A percentile compares a stretch with the other conserved stretches of the same genome.
phyloP scores from a whole-genome alignment of 1,140 invertebrate species.

The Carposina sasakii region DNA sequence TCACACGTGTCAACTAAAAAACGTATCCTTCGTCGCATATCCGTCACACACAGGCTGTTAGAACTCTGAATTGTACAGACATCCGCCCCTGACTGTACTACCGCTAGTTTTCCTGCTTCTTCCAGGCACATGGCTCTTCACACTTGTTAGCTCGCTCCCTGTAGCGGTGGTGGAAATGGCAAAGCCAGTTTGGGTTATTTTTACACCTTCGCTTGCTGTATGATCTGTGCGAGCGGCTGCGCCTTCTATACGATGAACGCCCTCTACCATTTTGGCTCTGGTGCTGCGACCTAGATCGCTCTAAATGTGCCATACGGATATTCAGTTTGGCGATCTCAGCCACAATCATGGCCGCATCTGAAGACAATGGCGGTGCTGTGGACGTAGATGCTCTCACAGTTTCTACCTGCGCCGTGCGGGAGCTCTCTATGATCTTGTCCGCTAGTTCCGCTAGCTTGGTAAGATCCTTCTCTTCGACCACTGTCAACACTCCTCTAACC shows the following conservation, averaged over 20 bases:
- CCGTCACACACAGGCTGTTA: background rate
- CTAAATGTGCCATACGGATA: too few relatives aligned
- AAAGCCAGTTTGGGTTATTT: background rate
- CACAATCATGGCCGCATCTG: background rate
- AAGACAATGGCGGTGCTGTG: background rate
- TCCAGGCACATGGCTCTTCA: background rate
- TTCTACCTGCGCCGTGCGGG: background rate
- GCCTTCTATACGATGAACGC: background rate
- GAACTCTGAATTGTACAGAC: background rate
- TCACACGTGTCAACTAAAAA: background rate
- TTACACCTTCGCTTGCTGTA: too few relatives aligned
- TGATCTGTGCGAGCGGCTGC: too few relatives aligned
- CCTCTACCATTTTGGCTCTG: background rate
- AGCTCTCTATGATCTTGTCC: background rate
- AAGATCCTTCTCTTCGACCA: background rate
- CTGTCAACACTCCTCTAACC: background rate
- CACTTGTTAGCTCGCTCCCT: background rate
- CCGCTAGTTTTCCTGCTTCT: background rate
- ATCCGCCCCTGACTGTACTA: background rate
- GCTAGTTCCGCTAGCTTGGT: background rate
- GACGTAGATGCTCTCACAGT: background rate
- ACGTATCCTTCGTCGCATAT: background rate
- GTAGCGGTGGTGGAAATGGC: background rate
- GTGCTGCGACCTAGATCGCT: background rate
- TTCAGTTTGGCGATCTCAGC: background rate